phyloP scores from a whole-genome alignment of 1,140 invertebrate species.

The Grapholita molesta region DNA sequence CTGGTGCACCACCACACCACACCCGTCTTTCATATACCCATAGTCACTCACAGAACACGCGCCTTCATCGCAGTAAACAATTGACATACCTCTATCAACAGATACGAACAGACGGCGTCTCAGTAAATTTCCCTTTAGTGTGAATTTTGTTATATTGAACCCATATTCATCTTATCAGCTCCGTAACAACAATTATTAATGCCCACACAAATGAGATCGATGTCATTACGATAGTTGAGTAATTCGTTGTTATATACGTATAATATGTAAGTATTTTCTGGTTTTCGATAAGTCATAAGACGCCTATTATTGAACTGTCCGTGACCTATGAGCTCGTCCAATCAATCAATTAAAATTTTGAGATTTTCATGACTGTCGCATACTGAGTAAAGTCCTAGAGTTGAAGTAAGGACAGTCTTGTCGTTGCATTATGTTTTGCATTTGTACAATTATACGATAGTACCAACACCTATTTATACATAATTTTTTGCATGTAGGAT shows the following conservation, averaged over 20 bases:
- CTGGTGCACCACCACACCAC: not conserved
- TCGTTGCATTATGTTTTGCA: not conserved
- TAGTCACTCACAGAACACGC: not conserved
- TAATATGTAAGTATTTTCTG: constrained; percentile 18
- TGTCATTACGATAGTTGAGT: constrained; percentile 2
- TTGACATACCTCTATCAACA: constrained; percentile 6
- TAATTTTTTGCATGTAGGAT: too few species aligned
- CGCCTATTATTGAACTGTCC: constrained; percentile 48
- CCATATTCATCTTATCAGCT: constrained; percentile 40
- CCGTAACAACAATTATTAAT: constrained; percentile 34
- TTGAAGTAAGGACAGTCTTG: not conserved
- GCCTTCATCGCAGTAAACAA: not conserved
- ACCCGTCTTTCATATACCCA: constrained; percentile 14
- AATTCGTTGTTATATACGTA: not conserved
- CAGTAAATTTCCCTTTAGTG: constrained; percentile 56
- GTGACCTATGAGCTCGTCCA: constrained; percentile 57
- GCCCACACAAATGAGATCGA: constrained; percentile 4
- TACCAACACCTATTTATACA: too few species aligned
- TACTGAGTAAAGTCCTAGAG: not conserved
- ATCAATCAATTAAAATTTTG: constrained; percentile 61
- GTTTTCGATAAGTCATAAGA: constrained; percentile 30
- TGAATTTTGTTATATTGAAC: constrained; percentile 42
- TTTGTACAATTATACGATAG: too few species aligned
- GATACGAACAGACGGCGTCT: constrained; percentile 23
- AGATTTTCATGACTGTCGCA: constrained; percentile 40